phyloP scores from a whole-genome alignment of 2,113 vertebrate genomes.

The Cyphomyrus discorhynchus region DNA sequence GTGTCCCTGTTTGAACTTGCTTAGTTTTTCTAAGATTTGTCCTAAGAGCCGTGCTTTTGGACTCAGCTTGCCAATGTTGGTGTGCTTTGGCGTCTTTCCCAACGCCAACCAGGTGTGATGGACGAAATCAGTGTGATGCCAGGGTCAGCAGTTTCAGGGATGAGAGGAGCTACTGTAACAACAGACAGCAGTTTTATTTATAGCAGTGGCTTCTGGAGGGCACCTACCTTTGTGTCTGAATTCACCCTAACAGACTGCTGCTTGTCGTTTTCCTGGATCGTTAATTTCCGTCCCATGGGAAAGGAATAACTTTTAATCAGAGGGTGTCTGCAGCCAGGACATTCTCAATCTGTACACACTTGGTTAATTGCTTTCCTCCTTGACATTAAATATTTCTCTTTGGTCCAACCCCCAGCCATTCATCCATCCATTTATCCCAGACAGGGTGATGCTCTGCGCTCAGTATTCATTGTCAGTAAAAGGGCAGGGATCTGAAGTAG shows the following conservation, averaged over 20 bases:
- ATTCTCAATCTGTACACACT: not conserved
- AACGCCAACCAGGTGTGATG: not conserved
- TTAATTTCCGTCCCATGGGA: not conserved
- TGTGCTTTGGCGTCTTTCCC: not conserved
- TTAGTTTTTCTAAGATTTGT: not conserved
- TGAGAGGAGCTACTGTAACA: not conserved
- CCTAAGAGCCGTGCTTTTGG: not conserved
- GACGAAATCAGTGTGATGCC: not conserved
- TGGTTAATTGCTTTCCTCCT: not conserved
- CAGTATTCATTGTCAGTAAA: not conserved
- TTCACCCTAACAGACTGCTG: slow-evolving; percentile 1
- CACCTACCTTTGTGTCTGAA: not conserved
- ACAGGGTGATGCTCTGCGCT: not conserved
- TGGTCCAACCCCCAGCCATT: not conserved
- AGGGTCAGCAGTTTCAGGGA: not conserved
- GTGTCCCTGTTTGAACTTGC: not conserved
- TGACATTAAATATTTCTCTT: not conserved
- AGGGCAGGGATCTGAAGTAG: not conserved
- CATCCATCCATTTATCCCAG: not conserved
- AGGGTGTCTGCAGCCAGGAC: not conserved
- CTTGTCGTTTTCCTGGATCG: not conserved
- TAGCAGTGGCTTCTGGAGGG: not conserved
- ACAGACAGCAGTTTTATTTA: not conserved
- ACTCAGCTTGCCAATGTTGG: not conserved
- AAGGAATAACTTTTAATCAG: not conserved